Evolutionary conservation across 2,888 invertebrate genomes (phyloP).

Genomic region (Euproctis similis): DNA sequence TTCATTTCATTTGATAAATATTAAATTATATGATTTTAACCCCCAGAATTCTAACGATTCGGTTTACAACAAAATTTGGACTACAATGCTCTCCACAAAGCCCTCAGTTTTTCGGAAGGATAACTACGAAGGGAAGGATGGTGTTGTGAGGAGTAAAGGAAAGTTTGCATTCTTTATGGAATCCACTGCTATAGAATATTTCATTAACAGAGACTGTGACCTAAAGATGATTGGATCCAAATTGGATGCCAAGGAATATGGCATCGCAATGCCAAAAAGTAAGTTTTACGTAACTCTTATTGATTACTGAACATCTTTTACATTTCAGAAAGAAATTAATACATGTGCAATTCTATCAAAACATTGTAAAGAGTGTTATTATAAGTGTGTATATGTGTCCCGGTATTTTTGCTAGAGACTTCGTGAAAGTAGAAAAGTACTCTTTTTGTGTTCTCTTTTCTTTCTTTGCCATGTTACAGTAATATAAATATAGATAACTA

Average conservation of each 20-base stretch:
- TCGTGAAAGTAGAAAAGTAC: too few relatives aligned
- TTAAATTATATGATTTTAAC: too few relatives aligned
- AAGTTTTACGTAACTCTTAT: slow-evolving; percentile 48
- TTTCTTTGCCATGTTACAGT: too few relatives aligned
- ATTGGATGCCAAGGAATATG: slow-evolving; percentile 89
- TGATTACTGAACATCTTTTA: not conserved
- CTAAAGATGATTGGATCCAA: slow-evolving; percentile 86
- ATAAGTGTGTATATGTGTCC: too few relatives aligned
- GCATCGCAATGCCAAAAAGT: slow-evolving; percentile 90
- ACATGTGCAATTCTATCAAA: too few relatives aligned
- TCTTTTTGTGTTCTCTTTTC: too few relatives aligned
- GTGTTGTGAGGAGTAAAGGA: slow-evolving; percentile 83
- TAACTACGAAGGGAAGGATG: slow-evolving; percentile 89
- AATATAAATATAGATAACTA: too few relatives aligned
- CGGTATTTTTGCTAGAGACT: too few relatives aligned
- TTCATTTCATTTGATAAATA: too few relatives aligned
- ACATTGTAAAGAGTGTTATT: too few relatives aligned
- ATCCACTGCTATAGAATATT: slow-evolving; percentile 94
- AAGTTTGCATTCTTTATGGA: slow-evolving; percentile 97
- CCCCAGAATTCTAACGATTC: slow-evolving; percentile 87
- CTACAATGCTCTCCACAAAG: slow-evolving; percentile 87
- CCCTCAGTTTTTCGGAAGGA: slow-evolving; percentile 86
- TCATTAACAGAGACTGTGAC: slow-evolving; percentile 86
- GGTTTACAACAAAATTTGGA: slow-evolving; percentile 92
- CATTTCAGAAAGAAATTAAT: too few relatives aligned